Evolutionary conservation across 2,888 invertebrate genomes (phyloP), one percentile per base, ranked within the genome.

Genomic region (Diloba caeruleocephala): DNA sequence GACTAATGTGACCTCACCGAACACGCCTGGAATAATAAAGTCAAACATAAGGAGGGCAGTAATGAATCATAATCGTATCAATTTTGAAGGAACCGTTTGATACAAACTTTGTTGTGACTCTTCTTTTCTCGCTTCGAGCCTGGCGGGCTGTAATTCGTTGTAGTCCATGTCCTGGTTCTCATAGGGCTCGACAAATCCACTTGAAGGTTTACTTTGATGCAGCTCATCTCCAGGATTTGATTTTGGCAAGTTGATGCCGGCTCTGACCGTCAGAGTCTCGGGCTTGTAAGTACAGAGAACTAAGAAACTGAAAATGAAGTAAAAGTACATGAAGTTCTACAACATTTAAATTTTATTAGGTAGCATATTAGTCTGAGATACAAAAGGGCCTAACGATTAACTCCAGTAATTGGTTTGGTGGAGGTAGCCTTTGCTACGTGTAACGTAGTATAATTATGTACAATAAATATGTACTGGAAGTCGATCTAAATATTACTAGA

Each of bases 261-360:
- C 97, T 67, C 97, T 94, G 6, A 97, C 97, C 0, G 97, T 97
- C 76, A 97, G 94, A 19, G 97, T 96, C 81, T 97, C 97, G 0
- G 97, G 97, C 76, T 97, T 96, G 81, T 96, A 97, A 23, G 96
- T 96, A 79, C 97, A 97, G 9, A 97, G 94, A 1, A 97, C 97
- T 43, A 97, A 91, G 79, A 97, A 97, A 66, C 97, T 95, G 78
- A 10, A 85, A 84, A 19, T 3, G 5, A 50, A 34, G 10, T n/a
- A n/a, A n/a, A n/a, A n/a, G n/a, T n/a, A n/a, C n/a, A n/a, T n/a
- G n/a, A n/a, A n/a, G n/a, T n/a, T n/a, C n/a, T n/a, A n/a, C n/a
- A n/a, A n/a, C n/a, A n/a, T n/a, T n/a, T n/a, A n/a, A n/a, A 13
- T n/a, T 8, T 19, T 14, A 26, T 10, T 14, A 17, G 12, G 2